Base-by-base conservation (phyloP, 2,797 vertebrate genomes). In the Neosalanx taihuensis region DNA sequence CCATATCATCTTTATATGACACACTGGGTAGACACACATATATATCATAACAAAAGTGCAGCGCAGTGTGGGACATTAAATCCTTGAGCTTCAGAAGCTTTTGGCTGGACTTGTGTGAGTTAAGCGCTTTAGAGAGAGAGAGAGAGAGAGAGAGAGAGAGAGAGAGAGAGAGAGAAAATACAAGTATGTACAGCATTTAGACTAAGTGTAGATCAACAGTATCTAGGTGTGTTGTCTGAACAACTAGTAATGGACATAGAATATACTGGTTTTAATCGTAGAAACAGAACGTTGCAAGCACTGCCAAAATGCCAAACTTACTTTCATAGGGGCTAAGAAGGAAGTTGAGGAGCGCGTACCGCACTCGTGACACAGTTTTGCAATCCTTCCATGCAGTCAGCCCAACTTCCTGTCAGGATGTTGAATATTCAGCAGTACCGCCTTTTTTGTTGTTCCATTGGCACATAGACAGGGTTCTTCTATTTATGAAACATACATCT, bases 401-500 rank as follows among this genome's bases (percentile, higher is more conserved):
- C 3, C 18, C 20, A 35, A 68, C 74, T 58, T 58, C 62, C 31
- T 64, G 23, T 33, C 46, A 26, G 13, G 30, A n/a, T 64, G n/a
- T 37, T 76, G 59, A 64, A 76, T 76, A 72, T 72, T 72, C 58
- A 68, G 51, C 49, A 23, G 69, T 63, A 46, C 51, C 72, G 67
- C 73, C 81, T 79, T 41, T 64, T 56, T 56, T 71, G 69, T 72
- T 65, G 72, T 73, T 71, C 62, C 18, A 31, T 37, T 58, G 63
- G 59, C 57, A 41, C 61, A 37, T 23, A 33, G 77, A 79, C 79
- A 75, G 76, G 1, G 74, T 79, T 72, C 67, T 73, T 83, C 75
- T 80, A 81, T 84, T 77, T 67, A 79, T 67, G 60, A 83, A 83
- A 79, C 72, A 61, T 26, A 57, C 73, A 56, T 70, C 74, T 79